These are phyloP conservation scores for Thymelicus acteon DNA, from an alignment of 2,888 invertebrate genomes.

Conservation along the genomic window DNA sequence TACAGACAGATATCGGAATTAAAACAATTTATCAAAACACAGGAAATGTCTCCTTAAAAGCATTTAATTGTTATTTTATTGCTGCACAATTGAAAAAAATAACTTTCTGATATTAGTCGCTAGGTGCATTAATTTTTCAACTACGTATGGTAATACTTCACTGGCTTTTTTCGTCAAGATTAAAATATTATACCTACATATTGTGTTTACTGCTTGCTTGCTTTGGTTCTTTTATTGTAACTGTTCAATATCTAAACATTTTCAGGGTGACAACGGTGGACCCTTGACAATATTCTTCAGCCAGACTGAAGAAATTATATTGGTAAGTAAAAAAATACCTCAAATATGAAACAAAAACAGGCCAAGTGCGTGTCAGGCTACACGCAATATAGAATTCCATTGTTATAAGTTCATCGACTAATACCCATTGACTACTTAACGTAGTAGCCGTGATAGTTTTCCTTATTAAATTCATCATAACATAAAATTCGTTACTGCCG, in stretches of 20 bases:
- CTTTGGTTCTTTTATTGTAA: too few relatives aligned
- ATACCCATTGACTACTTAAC: too few relatives aligned
- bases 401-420: too few relatives aligned
- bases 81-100: neutral
- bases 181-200: too few relatives aligned
- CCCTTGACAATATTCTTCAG: slow-evolving; percentile 70
- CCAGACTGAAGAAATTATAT: slow-evolving; percentile 63
- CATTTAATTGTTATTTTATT: neutral
- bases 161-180: too few relatives aligned
- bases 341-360: neutral
- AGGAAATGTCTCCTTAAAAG: neutral
- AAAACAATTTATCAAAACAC: neutral
- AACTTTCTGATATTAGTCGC: neutral
- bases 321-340: slow-evolving; percentile 56
- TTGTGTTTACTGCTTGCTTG: too few relatives aligned
- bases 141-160: too few relatives aligned
- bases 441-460: too few relatives aligned
- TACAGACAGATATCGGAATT: neutral
- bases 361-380: too few relatives aligned
- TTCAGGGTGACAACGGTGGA: slow-evolving; percentile 78
- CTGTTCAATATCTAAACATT: slow-evolving; percentile 33
- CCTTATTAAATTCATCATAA: too few relatives aligned
- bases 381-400: too few relatives aligned
- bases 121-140: neutral
- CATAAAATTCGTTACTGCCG: too few relatives aligned